Conservation (phyloP, 2,797 vertebrate genomes). For the Artibeus lituratus region DNA sequence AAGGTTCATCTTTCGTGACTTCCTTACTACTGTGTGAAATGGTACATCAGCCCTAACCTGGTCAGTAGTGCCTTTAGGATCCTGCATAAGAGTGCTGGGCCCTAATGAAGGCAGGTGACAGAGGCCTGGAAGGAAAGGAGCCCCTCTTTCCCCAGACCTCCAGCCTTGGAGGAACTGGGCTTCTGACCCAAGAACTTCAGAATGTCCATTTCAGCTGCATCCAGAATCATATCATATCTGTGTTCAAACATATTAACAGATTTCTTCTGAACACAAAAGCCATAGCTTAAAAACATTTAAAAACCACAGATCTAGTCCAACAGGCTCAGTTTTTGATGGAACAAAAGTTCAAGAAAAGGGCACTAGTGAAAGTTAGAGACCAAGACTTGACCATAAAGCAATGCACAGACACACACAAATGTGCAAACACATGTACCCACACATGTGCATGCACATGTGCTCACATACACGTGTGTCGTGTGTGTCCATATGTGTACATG, state of each 20-base stretch:
- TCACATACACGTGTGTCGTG: too few species aligned
- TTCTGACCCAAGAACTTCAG: neutral
- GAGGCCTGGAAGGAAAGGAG: neutral
- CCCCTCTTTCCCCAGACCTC: neutral
- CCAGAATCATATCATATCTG: neutral
- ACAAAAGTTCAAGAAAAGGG: neutral
- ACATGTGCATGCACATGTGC: neutral
- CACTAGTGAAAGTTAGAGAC: neutral
- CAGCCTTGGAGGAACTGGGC: neutral
- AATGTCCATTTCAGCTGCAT: neutral
- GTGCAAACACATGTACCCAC: fast-evolving
- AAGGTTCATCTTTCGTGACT: neutral
- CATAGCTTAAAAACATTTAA: neutral
- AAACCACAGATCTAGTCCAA: neutral
- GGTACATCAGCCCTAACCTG: neutral
- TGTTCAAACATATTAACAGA: neutral
- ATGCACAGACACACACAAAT: too few species aligned
- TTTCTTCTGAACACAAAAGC: neutral
- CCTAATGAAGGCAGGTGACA: neutral
- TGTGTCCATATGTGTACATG: neutral
- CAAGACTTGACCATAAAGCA: neutral
- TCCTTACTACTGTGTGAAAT: neutral
- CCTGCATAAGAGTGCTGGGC: neutral
- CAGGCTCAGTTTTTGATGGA: neutral
- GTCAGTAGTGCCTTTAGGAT: neutral